phyloP scores from a whole-genome alignment of 2,888 invertebrate genomes.

The Leptarthrus brevirostris region DNA sequence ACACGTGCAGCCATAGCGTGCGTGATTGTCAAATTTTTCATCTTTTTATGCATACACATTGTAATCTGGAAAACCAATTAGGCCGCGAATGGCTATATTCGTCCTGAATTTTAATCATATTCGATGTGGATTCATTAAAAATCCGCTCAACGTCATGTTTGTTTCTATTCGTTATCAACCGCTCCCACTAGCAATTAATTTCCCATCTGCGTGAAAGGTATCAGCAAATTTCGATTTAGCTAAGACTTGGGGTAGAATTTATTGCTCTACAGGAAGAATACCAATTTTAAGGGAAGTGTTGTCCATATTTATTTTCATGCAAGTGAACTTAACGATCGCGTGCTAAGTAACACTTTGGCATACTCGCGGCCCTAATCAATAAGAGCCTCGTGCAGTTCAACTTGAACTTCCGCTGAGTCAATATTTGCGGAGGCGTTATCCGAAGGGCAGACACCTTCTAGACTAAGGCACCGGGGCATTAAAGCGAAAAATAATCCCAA shows the following conservation, averaged over 20 bases:
- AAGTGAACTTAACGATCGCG: slow-evolving; percentile 47
- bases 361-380: slow-evolving; percentile 30
- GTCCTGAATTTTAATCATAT: too few relatives aligned
- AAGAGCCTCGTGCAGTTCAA: slow-evolving; percentile 32
- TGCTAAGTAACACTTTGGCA: slow-evolving; percentile 47
- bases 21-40: too few relatives aligned
- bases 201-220: slow-evolving; percentile 22
- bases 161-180: neutral
- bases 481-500: neutral
- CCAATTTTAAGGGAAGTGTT: slow-evolving; percentile 38
- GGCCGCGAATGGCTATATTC: too few relatives aligned
- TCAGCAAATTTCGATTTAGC: slow-evolving; percentile 33
- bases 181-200: slow-evolving; percentile 34
- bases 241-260: slow-evolving; percentile 6
- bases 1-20: too few relatives aligned
- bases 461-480: slow-evolving; percentile 2
- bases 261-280: slow-evolving; percentile 15
- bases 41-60: too few relatives aligned
- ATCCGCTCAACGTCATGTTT: slow-evolving; percentile 4
- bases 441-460: slow-evolving; percentile 29
- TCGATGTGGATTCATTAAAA: slow-evolving; percentile 24
- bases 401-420: slow-evolving; percentile 35
- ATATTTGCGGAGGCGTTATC: slow-evolving; percentile 31
- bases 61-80: too few relatives aligned
- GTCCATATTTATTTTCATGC: slow-evolving; percentile 34